Evolutionary conservation across 2,888 invertebrate species (phyloP).

Genomic region (Phortica okadai): DNA sequence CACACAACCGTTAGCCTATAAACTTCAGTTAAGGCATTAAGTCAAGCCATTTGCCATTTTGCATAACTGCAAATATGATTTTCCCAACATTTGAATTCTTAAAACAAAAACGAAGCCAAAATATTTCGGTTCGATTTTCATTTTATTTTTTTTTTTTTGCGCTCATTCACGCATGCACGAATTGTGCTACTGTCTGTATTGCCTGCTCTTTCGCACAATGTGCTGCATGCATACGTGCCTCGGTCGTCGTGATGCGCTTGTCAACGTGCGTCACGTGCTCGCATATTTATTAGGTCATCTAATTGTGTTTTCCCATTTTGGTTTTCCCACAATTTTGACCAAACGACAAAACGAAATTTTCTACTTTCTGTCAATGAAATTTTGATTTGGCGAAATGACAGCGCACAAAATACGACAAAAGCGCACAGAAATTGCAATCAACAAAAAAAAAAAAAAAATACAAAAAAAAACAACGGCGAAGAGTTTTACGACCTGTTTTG

Average conservation of each 20-base stretch:
- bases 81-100: not conserved
- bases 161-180: slow-evolving; percentile 5
- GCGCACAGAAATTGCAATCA: not conserved
- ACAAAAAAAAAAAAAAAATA: not conserved
- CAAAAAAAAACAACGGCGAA: not conserved
- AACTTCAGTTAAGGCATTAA: too few species aligned
- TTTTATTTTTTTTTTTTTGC: slow-evolving; percentile 31
- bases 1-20: not conserved
- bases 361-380: slow-evolving; percentile 15
- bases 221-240: slow-evolving; percentile 28
- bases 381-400: slow-evolving; percentile 25
- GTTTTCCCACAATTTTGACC: slow-evolving; percentile 57
- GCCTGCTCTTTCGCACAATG: slow-evolving; percentile 42
- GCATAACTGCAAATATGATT: not conserved
- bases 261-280: slow-evolving; percentile 53
- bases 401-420: not conserved
- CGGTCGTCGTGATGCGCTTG: slow-evolving; percentile 14
- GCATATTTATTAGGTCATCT: slow-evolving; percentile 72
- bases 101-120: slow-evolving; percentile 25
- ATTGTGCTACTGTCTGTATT: not conserved
- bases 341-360: slow-evolving; percentile 25
- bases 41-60: too few species aligned
- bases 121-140: too few species aligned
- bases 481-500: slow-evolving; percentile 24
- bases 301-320: slow-evolving; percentile 68